Base-by-base conservation (phyloP, 2,797 vertebrate genomes). In the Danio tinwini region DNA sequence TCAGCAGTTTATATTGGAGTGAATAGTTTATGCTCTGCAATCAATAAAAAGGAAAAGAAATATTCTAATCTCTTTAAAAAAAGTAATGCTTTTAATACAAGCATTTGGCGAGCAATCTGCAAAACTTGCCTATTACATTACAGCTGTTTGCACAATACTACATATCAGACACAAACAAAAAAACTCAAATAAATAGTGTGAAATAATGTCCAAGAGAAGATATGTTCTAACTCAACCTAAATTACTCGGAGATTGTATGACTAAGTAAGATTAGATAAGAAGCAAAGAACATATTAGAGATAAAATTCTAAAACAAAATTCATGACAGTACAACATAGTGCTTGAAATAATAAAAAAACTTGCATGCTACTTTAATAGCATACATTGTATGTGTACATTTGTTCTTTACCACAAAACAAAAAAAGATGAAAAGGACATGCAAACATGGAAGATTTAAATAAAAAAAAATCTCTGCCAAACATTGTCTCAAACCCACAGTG, bases 21-120 rank as follows among this genome's bases (percentile, higher is more conserved):
- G 17, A 42, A 58, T 62, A 1, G 5, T 59, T 37, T n/a, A 11
- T 9, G 21, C 21, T 61, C 19, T 7, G 16, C 3, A 62, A 12
- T 19, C 14, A 62, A 62, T 37, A 37, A 45, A 40, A 16, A 58
- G 37, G 17, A 7, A 7, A 1, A 62, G 3, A 49, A 10, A 64
- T 17, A 45, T 45, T 12, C 14, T 53, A 69, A 77, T 14, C 10
- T 21, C 50, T 68, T 69, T 49, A 50, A 77, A 79, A 79, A 79
- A 72, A 2, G 49, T 72, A 37, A 64, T 55, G 59, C 69, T 80
- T 83, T 81, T 83, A 83, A 83, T 80, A 59, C 37, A 80, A 67
- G 21, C 77, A 65, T 59, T 59, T 56, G 16, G 82, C 49, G 40
- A 81, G 42, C 45, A 76, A 50, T 67, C 81, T 78, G 16, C 62